Evolutionary conservation across 1,140 invertebrate species (phyloP), one percentile per base, ranked within the genome.

Genomic region (Drosophila lowei): DNA sequence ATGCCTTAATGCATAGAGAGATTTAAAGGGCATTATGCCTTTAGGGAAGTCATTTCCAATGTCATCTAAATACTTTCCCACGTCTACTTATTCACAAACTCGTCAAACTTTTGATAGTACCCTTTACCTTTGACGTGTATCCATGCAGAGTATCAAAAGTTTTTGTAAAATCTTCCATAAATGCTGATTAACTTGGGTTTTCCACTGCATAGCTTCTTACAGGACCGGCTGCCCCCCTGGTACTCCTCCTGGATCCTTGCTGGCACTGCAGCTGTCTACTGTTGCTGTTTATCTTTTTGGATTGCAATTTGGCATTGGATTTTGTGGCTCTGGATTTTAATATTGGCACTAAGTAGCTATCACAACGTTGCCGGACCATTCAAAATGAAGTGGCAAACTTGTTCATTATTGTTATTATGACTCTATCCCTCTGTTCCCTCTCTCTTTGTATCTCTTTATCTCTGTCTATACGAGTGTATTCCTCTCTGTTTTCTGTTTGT

Each of bases 361-460:
- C 84, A 76, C 60, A 61, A 68, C 60, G 44, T 75, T 75, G 66
- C 54, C 48, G 71, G 75, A 88, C 62, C 83, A 72, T 86, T 83
- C 70, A 59, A 83, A 88, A 83, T 86, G 83, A 86, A 86, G 83
- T 86, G 83, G 83, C 78, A 78, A 68, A 88, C 78, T 86, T 86
- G 83, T 86, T 86, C 88, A 68, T 88, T 83, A 86, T 88, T 86
- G 78, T 86, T 88, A 88, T 86, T 79, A 88, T 78, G 64, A 30
- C 50, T 72, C 43, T 73, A 63, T 68, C 60, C 64, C 34, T 42
- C 46, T n/a, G 16, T 38, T n/a, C 25, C 6, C n/a, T 48, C 44
- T 43, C 34, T 13, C 11, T 38, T 38, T 38, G 34, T 38, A 38
- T 11, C 34, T 38, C 11, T 52, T 60, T 60, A 52, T 64, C 42